Base-by-base conservation (phyloP, 1,140 invertebrate species). In the Bombyx mandarina region DNA sequence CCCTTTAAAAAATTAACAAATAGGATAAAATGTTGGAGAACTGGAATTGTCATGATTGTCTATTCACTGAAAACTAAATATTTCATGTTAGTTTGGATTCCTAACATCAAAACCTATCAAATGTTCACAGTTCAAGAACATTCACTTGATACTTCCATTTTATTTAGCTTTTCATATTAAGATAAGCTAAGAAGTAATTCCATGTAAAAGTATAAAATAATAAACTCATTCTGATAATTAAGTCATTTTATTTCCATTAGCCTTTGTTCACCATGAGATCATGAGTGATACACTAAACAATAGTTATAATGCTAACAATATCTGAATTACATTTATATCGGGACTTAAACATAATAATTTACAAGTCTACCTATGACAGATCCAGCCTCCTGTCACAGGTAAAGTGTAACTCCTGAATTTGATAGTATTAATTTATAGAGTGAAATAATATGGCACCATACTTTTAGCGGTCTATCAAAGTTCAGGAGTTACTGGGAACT, bases 341-440 rank as follows among this genome's bases (percentile, higher is more conserved):
- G 61, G 18, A 57, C 43, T 51, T 61, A 60, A 60, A 57, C 44
- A 52, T 56, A 61, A 54, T 56, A 60, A 51, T 49, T 62, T 51
- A 51, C 61, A 65, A 53, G 62, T 58, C 50, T 62, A 71, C 64
- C 70, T 65, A 61, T 63, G 68, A 68, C 73, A 67, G 81, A 72
- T 46, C 80, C 79, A 81, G 76, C 78, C 79, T 52, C 61, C 70
- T 80, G 68, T 68, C 60, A 67, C 63, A 62, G 65, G 69, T 73
- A 76, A 69, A 52, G 43, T 18, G 56, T 54, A 62, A 66, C 60
- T 67, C 61, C 62, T 62, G 63, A 67, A 65, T 61, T 61, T 57
- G 42, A 22, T 22, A 35, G 26, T 35, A 35, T 35, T 35, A 35
- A 35, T 35, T 18, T 18, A 18, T 18, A 18, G 26, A 35, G 26